A percentile compares a stretch with the other conserved stretches of the same genome.
phyloP scores from a whole-genome alignment of 2,113 vertebrate species.

The Sinocyclocheilus grahami region DNA sequence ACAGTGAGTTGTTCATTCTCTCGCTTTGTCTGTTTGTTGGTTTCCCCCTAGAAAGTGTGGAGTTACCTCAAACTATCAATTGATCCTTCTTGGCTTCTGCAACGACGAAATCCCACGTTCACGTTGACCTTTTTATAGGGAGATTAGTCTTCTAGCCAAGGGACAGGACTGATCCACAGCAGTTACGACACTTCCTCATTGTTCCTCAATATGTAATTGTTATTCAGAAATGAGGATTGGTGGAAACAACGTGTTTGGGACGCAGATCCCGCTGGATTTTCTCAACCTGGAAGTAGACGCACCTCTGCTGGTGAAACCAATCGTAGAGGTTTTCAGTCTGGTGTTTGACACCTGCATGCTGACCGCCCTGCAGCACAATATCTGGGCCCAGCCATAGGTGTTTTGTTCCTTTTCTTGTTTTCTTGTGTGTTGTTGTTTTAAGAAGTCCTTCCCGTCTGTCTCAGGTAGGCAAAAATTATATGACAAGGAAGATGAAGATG shows the following conservation, averaged over 20 bases:
- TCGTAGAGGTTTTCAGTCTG: slow-evolving; percentile 50
- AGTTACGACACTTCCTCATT: slow-evolving; percentile 31
- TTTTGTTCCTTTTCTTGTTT: slow-evolving; percentile 27
- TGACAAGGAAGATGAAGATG: slow-evolving; percentile 55
- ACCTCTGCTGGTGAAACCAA: slow-evolving; percentile 57
- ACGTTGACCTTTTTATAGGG: slow-evolving; percentile 39
- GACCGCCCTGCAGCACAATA: slow-evolving; percentile 53
- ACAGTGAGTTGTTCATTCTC: slow-evolving; percentile 56
- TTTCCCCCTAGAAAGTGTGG: slow-evolving; percentile 54
- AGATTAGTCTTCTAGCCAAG: slow-evolving; percentile 59
- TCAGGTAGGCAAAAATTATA: slow-evolving; percentile 72
- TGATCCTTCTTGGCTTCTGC: slow-evolving; percentile 57
- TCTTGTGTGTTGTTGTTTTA: slow-evolving; percentile 21
- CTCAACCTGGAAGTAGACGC: slow-evolving; percentile 62
- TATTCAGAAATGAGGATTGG: slow-evolving; percentile 22
- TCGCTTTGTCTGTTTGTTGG: slow-evolving; percentile 55
- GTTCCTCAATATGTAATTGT: slow-evolving; percentile 50
- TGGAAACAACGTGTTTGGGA: slow-evolving; percentile 54
- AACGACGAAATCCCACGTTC: slow-evolving; percentile 45
- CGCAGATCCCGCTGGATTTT: slow-evolving; percentile 54
- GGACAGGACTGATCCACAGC: slow-evolving; percentile 38
- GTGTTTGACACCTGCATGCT: slow-evolving; percentile 34
- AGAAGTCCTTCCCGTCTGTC: slow-evolving; percentile 64
- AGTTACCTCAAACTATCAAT: slow-evolving; percentile 62
- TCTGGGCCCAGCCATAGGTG: slow-evolving; percentile 47